Evolutionary conservation across 2,113 vertebrate species (phyloP), one percentile per base, ranked within the genome.

Genomic region (Dromiciops gliroides): DNA sequence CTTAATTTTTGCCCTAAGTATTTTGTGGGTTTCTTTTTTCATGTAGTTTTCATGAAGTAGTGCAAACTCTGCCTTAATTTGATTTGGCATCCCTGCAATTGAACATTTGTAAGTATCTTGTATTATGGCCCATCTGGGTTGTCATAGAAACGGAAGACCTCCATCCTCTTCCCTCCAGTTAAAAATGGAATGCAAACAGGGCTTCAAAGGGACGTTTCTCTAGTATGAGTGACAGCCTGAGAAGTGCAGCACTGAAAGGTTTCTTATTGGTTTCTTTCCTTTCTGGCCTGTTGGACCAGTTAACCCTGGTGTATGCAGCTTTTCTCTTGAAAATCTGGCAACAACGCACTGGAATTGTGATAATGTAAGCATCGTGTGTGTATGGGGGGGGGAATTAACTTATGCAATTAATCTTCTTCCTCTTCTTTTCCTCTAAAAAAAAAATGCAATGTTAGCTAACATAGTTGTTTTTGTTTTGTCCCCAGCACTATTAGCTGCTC

Each of bases 121-220:
- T 98, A 98, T 98, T 98, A 98, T 98, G 98, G 98, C 98, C 98
- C 98, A 98, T 99, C 98, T 99, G 98, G 97, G 99, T 99, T 99
- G 98, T 98, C 98, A 99, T 99, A 98, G 99, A 99, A 99, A 99
- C 98, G 6, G 0, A 98, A 98, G 98, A 98, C 98, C 98, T 99
- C 98, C 98, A 98, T 99, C 97, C 98, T 98, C 97, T 98, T 98
- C 96, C 98, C 97, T 98, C 97, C 98, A 98, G 98, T 98, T 98
- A 98, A 98, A 98, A 98, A 98, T 98, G 98, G 98, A 98, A 98
- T 98, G 98, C 98, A 98, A 98, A 98, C 98, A 98, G 98, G 97
- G 97, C 98, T 98, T 98, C 98, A 98, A 97, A 98, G 98, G 98
- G 98, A 97, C 92, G 95, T 98, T 98, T 98, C 98, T 96, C 97